Evolutionary conservation across 1,140 invertebrate species (phyloP).

Genomic region (Platyscapa corneri): DNA sequence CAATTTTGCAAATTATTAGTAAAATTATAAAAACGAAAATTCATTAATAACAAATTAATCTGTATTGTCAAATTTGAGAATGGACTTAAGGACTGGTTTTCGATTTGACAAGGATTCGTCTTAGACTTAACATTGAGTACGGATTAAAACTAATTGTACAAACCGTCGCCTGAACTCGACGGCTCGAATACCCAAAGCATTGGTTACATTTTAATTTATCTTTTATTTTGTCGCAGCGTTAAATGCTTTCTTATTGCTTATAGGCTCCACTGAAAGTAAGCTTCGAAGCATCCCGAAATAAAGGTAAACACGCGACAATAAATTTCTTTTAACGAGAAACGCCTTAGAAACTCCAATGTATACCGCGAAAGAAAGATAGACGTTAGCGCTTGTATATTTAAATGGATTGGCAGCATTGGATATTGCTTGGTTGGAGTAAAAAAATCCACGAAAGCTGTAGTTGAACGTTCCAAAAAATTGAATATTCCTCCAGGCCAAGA

Average conservation of each 20-base stretch:
- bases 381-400: neutral
- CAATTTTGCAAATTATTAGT: too few relatives aligned
- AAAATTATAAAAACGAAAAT: too few relatives aligned
- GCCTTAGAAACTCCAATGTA: neutral
- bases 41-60: too few relatives aligned
- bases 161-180: too few relatives aligned
- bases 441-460: neutral
- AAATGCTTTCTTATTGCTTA: neutral
- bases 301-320: neutral
- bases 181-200: too few relatives aligned
- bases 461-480: neutral
- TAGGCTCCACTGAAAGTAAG: neutral
- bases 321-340: neutral
- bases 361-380: neutral
- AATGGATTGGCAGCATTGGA: neutral
- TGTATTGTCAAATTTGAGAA: too few relatives aligned
- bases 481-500: neutral
- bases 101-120: too few relatives aligned
- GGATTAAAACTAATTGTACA: too few relatives aligned
- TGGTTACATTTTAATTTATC: neutral
- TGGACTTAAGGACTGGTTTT: too few relatives aligned
- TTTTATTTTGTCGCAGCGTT: neutral
- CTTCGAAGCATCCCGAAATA: neutral
- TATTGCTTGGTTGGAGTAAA: neutral
- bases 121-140: too few relatives aligned